Conservation (phyloP, 2,113 vertebrate genomes). For the Blennius ocellaris region DNA sequence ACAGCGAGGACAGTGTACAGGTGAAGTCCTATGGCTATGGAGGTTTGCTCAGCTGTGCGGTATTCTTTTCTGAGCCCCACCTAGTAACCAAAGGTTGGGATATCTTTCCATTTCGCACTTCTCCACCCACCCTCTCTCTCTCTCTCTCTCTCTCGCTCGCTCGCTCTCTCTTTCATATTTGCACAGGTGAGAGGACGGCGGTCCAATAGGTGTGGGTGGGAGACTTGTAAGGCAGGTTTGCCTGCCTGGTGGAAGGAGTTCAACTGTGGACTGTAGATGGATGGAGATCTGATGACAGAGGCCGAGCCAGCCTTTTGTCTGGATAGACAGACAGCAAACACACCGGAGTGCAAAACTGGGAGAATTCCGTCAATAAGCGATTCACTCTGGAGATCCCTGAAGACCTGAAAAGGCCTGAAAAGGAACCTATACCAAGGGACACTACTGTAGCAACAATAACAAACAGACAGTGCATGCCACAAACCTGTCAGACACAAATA, state of each 20-base stretch:
- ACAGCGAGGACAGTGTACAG: slow-evolving; percentile 72
- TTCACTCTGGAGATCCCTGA: slow-evolving; percentile 17
- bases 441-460: background rate
- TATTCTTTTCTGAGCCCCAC: slow-evolving; percentile 81
- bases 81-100: slow-evolving; percentile 76
- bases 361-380: slow-evolving; percentile 26
- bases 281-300: slow-evolving; percentile 58
- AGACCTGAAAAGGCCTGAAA: background rate
- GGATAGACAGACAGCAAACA: slow-evolving; percentile 72
- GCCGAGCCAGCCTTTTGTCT: slow-evolving; percentile 67
- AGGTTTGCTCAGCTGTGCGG: slow-evolving; percentile 87
- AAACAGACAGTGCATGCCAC: background rate
- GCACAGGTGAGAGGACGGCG: slow-evolving; percentile 78
- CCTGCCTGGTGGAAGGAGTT: slow-evolving; percentile 71
- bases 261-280: slow-evolving; percentile 60
- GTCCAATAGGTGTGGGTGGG: slow-evolving; percentile 72
- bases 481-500: slow-evolving; percentile 13
- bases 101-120: slow-evolving; percentile 70
- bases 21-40: slow-evolving; percentile 78
- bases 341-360: slow-evolving; percentile 44
- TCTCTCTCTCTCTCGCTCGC: slow-evolving; percentile 38
- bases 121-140: slow-evolving; percentile 50
- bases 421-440: background rate
- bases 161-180: slow-evolving; percentile 69
- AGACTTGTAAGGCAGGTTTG: slow-evolving; percentile 85